A percentile compares a stretch with the other conserved stretches of the same genome.
Evolutionary conservation across 2,888 invertebrate species (phyloP).

Genomic region (Caenorhabditis uteleia): DNA sequence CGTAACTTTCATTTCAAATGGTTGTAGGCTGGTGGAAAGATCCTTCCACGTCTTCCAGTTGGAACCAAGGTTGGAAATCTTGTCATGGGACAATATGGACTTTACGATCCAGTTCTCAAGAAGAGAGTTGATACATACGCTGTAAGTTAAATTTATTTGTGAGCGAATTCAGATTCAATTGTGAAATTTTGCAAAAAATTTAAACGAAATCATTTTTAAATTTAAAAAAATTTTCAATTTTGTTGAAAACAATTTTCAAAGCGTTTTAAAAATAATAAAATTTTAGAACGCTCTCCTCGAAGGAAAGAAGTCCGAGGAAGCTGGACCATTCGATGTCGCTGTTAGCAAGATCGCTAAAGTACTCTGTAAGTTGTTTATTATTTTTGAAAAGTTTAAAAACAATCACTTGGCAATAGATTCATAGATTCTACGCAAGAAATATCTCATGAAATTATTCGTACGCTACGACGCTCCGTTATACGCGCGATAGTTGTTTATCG

Average conservation of each 20-base stretch:
- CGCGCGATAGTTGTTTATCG: no score
- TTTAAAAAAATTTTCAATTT: conserved; percentile 1
- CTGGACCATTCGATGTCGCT: conserved; percentile 57
- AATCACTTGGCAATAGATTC: neutral
- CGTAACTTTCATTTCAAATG: neutral
- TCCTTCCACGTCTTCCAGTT: conserved; percentile 67
- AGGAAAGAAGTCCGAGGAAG: conserved; percentile 65
- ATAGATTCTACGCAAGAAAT: neutral
- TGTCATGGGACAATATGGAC: conserved; percentile 68
- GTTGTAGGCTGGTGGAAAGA: conserved; percentile 60
- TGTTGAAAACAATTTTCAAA: neutral
- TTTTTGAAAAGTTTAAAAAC: conserved; percentile 1
- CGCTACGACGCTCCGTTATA: neutral
- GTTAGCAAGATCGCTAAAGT: conserved; percentile 55
- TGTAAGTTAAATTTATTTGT: conserved; percentile 25
- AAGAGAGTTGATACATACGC: conserved; percentile 61
- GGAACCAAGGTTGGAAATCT: conserved; percentile 65
- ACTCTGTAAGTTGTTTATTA: conserved; percentile 19
- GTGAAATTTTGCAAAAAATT: neutral
- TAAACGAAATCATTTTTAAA: neutral
- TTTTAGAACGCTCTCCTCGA: conserved; percentile 62
- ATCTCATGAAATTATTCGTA: neutral
- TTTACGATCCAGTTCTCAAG: conserved; percentile 63
- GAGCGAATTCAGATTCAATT: neutral
- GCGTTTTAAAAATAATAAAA: no score